These are phyloP conservation scores for Galagoides demidoff DNA, from an alignment of 2,797 vertebrate genomes.

Conservation along the genomic window DNA sequence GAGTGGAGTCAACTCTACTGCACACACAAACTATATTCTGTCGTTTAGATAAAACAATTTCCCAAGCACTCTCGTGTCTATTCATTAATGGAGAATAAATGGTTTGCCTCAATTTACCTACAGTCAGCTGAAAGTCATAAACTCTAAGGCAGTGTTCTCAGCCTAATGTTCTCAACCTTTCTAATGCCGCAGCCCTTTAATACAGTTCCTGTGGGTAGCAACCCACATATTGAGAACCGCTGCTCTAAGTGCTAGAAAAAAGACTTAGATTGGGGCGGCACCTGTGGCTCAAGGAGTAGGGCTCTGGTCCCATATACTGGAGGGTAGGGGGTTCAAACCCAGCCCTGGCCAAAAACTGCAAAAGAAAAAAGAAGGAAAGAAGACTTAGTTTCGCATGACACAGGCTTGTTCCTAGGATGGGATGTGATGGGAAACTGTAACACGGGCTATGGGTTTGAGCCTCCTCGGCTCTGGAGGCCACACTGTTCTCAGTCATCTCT, in stretches of 20 bases:
- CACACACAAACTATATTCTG: neutral
- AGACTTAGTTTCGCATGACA: neutral
- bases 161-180: too few species aligned
- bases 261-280: neutral
- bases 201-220: too few species aligned
- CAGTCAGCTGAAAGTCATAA: neutral
- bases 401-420: neutral
- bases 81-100: neutral
- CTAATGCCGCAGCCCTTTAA: too few species aligned
- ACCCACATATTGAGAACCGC: too few species aligned
- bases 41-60: neutral
- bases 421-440: neutral
- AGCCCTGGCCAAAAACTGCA: too few species aligned
- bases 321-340: too few species aligned
- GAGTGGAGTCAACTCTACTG: conserved; percentile 66
- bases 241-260: neutral
- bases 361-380: too few species aligned
- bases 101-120: neutral
- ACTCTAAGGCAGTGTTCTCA: neutral
- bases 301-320: too few species aligned
- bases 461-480: neutral
- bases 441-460: neutral
- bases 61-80: neutral
- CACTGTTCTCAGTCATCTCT: neutral
- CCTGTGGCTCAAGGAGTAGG: too few species aligned